A percentile compares a stretch with the other conserved stretches of the same genome.
phyloP scores from a whole-genome alignment of 2,888 invertebrate genomes.

The Hypolimnas misippus region DNA sequence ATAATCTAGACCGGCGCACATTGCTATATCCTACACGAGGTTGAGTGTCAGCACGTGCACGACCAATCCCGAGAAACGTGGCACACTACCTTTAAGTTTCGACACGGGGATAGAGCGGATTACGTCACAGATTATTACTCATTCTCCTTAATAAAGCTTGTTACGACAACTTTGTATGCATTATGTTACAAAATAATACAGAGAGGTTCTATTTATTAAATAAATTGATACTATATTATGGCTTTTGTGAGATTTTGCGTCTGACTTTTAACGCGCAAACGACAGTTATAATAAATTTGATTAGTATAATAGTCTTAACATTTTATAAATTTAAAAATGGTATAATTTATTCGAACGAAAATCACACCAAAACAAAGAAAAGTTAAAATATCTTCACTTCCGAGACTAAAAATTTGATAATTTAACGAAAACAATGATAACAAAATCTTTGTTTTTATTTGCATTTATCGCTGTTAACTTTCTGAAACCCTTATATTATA shows the following conservation, averaged over 20 bases:
- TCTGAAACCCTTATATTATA: too few species aligned
- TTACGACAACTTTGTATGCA: slow-evolving; percentile 9
- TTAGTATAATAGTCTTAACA: background rate
- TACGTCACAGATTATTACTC: slow-evolving; percentile 4
- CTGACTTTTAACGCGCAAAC: too few species aligned
- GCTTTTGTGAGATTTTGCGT: background rate
- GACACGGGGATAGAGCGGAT: background rate
- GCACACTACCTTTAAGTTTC: background rate
- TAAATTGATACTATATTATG: background rate
- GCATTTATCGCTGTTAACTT: too few species aligned
- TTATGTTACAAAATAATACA: background rate
- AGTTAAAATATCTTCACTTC: too few species aligned
- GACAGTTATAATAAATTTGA: too few species aligned
- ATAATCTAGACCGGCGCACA: slow-evolving; percentile 39
- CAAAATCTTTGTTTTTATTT: too few species aligned
- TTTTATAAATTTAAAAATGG: background rate
- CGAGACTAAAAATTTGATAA: too few species aligned
- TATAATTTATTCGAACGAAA: background rate
- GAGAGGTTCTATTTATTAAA: background rate
- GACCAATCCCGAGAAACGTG: slow-evolving; percentile 18
- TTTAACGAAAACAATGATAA: too few species aligned
- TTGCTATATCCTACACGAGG: slow-evolving; percentile 40
- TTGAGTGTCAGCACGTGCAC: slow-evolving; percentile 30
- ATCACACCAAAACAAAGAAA: background rate
- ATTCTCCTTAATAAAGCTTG: slow-evolving; percentile 4